Evolutionary conservation across 2,888 invertebrate genomes (phyloP), one percentile per base, ranked within the genome.

Genomic region (Xestia ashworthii): DNA sequence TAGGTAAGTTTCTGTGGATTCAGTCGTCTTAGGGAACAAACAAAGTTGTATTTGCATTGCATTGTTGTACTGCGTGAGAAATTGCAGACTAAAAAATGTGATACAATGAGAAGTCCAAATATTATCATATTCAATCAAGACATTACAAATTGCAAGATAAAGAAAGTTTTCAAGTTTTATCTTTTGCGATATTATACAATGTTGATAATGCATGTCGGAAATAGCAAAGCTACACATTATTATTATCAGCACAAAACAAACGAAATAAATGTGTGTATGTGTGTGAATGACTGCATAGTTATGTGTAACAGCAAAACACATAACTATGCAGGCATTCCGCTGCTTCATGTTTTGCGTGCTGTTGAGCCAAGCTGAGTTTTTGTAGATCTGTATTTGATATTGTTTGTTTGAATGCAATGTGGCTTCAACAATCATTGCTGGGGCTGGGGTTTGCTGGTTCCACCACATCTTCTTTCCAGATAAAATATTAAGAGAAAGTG

Each of bases 121-220:
- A 41, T 41, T 41, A 64, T 41, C 68, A 3, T 22, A 22, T 38
- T n/a, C n/a, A 55, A 71, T 46, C 62, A 32, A 46, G 46, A 62
- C 16, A 46, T 70, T 44, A 19, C 12, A 70, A 70, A 70, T 70
- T 12, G 22, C 41, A 58, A 25, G 44, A 70, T 58, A 64, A 32
- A 50, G 25, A 46, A 67, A 67, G 11, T 25, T 25, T 44, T 70
- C 41, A 25, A 71, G 58, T 60, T 71, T 69, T 71, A 46, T 62
- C 44, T 71, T 62, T 71, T 32, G 32, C 32, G 12, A 32, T 32
- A 44, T 44, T 32, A 32, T 16, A 22, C 46, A 32, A 67, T 48
- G 32, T 32, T 32, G 48, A 67, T 50, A 14, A 38, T n/a, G 38
- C 5, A 53, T 46, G 25, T 44, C 25, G 22, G 32, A 58, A 44